Evolutionary conservation across 2,113 vertebrate genomes (phyloP), one percentile per base, ranked within the genome.

Genomic region (Beaufortia kweichowensis): DNA sequence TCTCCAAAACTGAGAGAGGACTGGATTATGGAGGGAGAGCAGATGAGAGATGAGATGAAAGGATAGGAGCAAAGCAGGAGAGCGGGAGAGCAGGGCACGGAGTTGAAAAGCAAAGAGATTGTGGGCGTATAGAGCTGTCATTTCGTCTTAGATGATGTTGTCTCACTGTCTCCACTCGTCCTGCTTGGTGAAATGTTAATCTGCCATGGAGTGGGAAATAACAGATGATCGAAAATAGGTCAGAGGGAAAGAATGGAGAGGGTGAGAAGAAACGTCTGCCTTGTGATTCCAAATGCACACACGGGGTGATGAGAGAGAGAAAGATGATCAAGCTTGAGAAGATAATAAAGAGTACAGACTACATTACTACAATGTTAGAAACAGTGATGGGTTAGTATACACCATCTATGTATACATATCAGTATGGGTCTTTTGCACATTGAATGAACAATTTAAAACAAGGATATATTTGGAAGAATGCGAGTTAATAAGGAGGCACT

Each of bases 181-280:
- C 77, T 70, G 59, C 68, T 56, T 74, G 62, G 62, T 77, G 81
- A 79, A 77, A 77, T 79, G 77, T 82, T 82, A 79, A 79, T 83
- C 79, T 77, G 77, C 61, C 74, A 64, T 59, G 70, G 56, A 83
- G 62, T 65, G 79, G 43, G 63, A 62, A 75, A 73, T 61, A 60
- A 71, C 53, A 41, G 61, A 65, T 35, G 39, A 79, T 84, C 76
- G 79, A 75, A 84, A 84, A 79, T 79, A 81, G 83, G 83, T 84
- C 83, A 84, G 68, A 65, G 64, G 77, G 48, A 77, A 79, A 73
- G 63, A 70, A 70, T 66, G 39, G 70, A 69, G 65, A 31, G 65
- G 31, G 61, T 41, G 77, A n/a, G n/a, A n/a, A 76, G 21, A 72
- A 75, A 67, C 10, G 41, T 31, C 60, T 43, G 4, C 41, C 64